A percentile compares a stretch with the other conserved stretches of the same genome.
Conservation (phyloP, 2,797 vertebrate species). For the Urocyon cinereoargenteus region DNA sequence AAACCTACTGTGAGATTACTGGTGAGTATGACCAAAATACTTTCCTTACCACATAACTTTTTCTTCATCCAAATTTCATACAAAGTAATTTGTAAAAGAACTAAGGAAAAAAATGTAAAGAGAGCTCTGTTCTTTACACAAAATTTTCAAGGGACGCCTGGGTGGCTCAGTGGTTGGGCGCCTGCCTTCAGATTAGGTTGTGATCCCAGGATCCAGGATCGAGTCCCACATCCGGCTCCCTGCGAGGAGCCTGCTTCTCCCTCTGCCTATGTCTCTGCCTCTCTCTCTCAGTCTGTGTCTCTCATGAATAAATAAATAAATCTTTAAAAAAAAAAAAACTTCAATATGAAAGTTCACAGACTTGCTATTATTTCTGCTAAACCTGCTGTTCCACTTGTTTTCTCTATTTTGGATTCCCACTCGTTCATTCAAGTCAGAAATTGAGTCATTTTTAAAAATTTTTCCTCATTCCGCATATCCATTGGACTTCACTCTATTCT, state of each 20-base stretch:
- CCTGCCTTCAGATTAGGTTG: no score
- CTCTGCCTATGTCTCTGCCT: no score
- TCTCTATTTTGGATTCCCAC: neutral
- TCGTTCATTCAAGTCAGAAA: constrained; percentile 35
- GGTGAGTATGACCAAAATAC: constrained; percentile 85
- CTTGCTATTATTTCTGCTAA: constrained; percentile 16
- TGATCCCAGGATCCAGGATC: no score
- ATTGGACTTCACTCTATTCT: neutral
- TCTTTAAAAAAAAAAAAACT: neutral
- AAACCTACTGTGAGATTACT: constrained; percentile 82
- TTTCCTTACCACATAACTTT: constrained; percentile 6
- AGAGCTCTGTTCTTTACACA: constrained; percentile 1
- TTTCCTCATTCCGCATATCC: neutral
- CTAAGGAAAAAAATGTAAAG: neutral
- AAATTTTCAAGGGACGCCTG: neutral
- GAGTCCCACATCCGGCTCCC: no score
- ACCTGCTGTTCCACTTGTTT: neutral
- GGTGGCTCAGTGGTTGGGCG: no score
- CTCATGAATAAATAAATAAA: no score
- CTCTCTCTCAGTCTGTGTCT: no score
- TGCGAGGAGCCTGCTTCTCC: no score
- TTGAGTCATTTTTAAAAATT: constrained; percentile 15
- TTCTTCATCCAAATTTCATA: constrained; percentile 26
- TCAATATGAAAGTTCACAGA: constrained; percentile 50
- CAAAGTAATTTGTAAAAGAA: constrained; percentile 36